phyloP scores from a whole-genome alignment of 2,888 invertebrate genomes.

The Pheosia gnoma region DNA sequence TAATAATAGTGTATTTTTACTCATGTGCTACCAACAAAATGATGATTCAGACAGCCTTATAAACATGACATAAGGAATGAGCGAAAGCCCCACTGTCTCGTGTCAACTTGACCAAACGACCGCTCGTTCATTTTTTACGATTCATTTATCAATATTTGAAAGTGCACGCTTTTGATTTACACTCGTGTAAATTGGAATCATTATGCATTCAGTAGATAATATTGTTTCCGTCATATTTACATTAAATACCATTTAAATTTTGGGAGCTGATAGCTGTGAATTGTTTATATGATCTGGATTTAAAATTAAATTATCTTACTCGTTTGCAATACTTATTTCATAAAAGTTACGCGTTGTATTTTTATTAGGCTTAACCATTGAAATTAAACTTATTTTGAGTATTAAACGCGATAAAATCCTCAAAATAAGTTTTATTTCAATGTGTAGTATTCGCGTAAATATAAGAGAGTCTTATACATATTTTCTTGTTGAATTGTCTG shows the following conservation, averaged over 20 bases:
- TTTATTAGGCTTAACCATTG: no score
- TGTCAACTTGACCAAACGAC: constrained; percentile 19
- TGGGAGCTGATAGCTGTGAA: neutral
- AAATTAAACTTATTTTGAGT: no score
- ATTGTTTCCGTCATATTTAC: constrained; percentile 8
- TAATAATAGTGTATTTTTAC: neutral
- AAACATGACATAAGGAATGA: constrained; percentile 5
- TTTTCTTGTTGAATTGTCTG: no score
- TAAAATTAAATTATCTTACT: no score
- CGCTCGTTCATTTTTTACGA: constrained; percentile 34
- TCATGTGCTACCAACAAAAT: neutral
- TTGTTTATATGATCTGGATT: no score
- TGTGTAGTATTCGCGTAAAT: no score
- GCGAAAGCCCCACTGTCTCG: constrained; percentile 5
- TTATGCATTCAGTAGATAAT: constrained; percentile 23
- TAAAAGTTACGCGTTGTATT: no score
- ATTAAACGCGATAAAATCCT: no score
- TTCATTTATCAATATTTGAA: constrained; percentile 44
- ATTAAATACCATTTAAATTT: neutral
- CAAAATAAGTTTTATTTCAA: no score
- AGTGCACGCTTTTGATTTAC: constrained; percentile 35
- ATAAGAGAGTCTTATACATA: no score
- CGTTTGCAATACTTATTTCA: no score
- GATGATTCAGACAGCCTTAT: neutral
- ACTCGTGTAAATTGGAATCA: constrained; percentile 26